Percentiles rank a stretch among this genome's conserved stretches.
These are phyloP conservation scores for Sigmodon hispidus DNA, from an alignment of 2,113 vertebrate species.

Conservation along the genomic window DNA sequence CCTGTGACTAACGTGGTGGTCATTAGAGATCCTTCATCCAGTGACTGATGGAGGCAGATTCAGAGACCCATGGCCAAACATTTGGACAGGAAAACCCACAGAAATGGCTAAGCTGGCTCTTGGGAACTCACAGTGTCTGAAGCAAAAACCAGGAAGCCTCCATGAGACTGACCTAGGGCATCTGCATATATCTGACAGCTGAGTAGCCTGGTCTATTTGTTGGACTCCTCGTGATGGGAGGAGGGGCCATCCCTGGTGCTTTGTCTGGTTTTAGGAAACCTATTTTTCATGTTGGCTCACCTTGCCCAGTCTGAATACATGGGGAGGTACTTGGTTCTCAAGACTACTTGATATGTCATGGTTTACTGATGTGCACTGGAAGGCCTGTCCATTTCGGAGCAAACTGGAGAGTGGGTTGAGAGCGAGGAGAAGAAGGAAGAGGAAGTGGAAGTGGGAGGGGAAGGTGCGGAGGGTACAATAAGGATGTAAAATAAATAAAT, in stretches of 20 bases:
- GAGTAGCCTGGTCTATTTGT: neutral
- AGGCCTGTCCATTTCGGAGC: neutral
- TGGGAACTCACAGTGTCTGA: neutral
- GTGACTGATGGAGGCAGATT: neutral
- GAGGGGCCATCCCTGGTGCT: neutral
- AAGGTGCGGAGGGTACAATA: neutral
- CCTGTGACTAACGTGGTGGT: neutral
- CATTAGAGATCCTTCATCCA: neutral
- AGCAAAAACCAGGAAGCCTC: neutral
- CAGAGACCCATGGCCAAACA: neutral
- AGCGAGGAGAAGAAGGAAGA: too few species aligned
- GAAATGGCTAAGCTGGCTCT: neutral
- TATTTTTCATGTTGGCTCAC: neutral
- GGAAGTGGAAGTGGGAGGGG: too few species aligned
- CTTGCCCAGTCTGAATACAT: neutral
- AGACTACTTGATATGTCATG: neutral
- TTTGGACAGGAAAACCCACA: neutral
- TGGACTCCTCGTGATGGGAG: neutral
- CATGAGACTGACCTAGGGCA: neutral
- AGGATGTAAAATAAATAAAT: neutral
- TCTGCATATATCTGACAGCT: neutral
- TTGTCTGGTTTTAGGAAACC: neutral
- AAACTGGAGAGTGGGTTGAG: neutral
- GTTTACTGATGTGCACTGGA: neutral
- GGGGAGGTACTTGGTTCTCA: neutral